Evolutionary conservation across 2,797 vertebrate species (phyloP).

Genomic region (Tauraco hartlaubi): DNA sequence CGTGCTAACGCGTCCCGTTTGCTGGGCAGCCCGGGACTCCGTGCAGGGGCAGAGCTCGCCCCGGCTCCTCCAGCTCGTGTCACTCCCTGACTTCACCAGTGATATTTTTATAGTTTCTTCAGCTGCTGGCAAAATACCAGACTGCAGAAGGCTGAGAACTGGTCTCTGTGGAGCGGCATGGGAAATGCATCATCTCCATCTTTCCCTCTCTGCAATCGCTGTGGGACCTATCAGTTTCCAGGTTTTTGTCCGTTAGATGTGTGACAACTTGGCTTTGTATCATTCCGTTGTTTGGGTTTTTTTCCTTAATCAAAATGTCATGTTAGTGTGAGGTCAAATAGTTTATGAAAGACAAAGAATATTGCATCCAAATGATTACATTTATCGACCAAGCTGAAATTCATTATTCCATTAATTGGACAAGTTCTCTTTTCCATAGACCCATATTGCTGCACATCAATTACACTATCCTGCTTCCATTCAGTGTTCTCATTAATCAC

Average conservation of each 20-base stretch:
- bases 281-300: rapidly evolving
- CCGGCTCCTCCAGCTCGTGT: neutral
- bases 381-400: neutral
- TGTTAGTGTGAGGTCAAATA: slow-evolving; percentile 4
- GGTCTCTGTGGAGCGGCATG: rapidly evolving
- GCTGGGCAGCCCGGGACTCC: neutral
- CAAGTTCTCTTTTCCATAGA: neutral
- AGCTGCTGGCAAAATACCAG: neutral
- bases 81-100: neutral
- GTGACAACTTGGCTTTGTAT: slow-evolving; percentile 2
- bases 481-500: neutral
- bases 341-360: neutral
- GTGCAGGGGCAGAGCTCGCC: rapidly evolving
- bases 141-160: neutral
- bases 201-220: neutral
- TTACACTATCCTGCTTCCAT: neutral
- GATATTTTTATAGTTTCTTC: neutral
- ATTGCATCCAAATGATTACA: neutral
- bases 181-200: rapidly evolving
- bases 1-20: rapidly evolving
- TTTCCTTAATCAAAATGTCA: slow-evolving; percentile 13
- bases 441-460: neutral
- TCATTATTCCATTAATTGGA: slow-evolving; percentile 22
- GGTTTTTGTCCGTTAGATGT: neutral
- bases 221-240: neutral